phyloP scores from a whole-genome alignment of 2,888 invertebrate genomes.

The Apamea anceps region DNA sequence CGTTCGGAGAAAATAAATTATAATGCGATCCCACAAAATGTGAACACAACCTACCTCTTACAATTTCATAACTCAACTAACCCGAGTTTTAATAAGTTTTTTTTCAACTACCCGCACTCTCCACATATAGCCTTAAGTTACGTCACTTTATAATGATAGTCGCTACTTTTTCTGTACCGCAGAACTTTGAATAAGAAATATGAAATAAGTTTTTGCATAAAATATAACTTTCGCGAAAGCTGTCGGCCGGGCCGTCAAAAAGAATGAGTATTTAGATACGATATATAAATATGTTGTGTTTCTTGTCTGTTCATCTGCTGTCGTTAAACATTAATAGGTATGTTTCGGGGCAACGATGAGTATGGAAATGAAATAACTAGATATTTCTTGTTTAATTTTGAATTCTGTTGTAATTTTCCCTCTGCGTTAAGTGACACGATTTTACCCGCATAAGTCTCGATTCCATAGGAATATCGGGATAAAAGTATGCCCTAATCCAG shows the following conservation, averaged over 20 bases:
- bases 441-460: neutral
- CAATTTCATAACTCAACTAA: constrained; percentile 11
- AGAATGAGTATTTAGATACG: constrained; percentile 70
- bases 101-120: constrained; percentile 44
- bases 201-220: constrained; percentile 86
- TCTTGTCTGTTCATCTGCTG: constrained; percentile 23
- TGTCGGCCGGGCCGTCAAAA: constrained; percentile 77
- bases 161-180: constrained; percentile 68
- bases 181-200: constrained; percentile 85
- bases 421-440: too few relatives aligned
- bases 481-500: neutral
- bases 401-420: neutral
- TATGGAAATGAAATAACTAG: neutral
- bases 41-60: neutral
- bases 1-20: neutral
- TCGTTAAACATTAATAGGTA: neutral
- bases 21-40: neutral
- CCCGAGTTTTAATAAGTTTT: constrained; percentile 57
- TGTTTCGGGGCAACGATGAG: neutral
- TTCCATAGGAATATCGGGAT: neutral
- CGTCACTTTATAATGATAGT: constrained; percentile 55
- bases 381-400: neutral
- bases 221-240: constrained; percentile 82
- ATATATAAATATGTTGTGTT: constrained; percentile 44
- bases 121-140: constrained; percentile 42